A percentile compares a stretch with the other conserved stretches of the same genome.
Conservation (phyloP, 1,140 invertebrate species). For the Papilio aristodemus region DNA sequence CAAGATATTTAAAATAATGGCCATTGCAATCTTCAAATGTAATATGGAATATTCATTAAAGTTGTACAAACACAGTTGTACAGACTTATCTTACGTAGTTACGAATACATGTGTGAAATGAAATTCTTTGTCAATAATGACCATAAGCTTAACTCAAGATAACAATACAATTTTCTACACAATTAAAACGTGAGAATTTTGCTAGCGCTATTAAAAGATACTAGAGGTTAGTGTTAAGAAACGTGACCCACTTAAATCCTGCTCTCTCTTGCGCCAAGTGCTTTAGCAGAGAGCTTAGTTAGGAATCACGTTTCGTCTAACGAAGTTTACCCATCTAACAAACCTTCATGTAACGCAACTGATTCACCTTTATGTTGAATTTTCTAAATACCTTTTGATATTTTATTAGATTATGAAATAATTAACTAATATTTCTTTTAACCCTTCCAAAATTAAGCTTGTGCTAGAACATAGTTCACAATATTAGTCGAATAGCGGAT, state of each 20-base stretch:
- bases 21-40: background rate
- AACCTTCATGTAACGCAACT: constrained; percentile 2
- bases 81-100: too few relatives aligned
- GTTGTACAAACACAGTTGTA: too few relatives aligned
- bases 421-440: too few relatives aligned
- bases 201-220: background rate
- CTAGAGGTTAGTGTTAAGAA: constrained; percentile 3
- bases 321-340: constrained; percentile 16
- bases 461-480: too few relatives aligned
- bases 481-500: too few relatives aligned
- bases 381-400: background rate
- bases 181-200: constrained; percentile 1
- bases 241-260: constrained; percentile 16
- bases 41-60: background rate
- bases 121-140: constrained; percentile 2
- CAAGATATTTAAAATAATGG: too few relatives aligned
- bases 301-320: constrained; percentile 18
- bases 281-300: background rate
- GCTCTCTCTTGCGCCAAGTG: background rate
- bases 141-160: background rate
- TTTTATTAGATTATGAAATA: too few relatives aligned
- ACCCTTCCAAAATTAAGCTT: too few relatives aligned
- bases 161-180: background rate
- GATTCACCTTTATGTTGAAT: background rate
- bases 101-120: too few relatives aligned